Evolutionary conservation across 2,888 invertebrate genomes (phyloP), one percentile per base, ranked within the genome.

Genomic region (Epistrophe grossulariae): DNA sequence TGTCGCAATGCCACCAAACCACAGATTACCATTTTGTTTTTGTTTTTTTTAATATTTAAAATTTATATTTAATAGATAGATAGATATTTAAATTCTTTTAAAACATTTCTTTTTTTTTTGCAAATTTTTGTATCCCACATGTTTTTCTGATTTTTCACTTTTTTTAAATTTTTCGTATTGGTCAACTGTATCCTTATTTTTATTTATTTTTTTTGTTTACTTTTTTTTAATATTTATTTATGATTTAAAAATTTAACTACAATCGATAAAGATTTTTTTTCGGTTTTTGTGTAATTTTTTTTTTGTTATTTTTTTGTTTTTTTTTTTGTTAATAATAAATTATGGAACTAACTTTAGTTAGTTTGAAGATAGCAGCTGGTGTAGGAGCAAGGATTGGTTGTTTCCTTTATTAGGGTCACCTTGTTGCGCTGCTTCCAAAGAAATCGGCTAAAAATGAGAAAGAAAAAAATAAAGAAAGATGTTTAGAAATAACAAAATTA

Each of bases 341-440:
- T 88, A 84, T 82, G 60, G 64, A 80, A 83, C 88, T 84, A 84
- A 87, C 80, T 17, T 38, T 68, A 57, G 78, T 80, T 79, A 88
- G 71, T 70, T 50, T 40, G 38, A 62, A 62, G 79, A 79, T 79
- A 84, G 76, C 79, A 79, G 88, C 79, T 87, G 87, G 71, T 79
- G 72, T 88, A 84, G 88, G 79, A 84, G 60, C 78, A 82, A 64
- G 72, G 73, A 74, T 71, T 74, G 40, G 60, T 57, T 82, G 70
- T 52, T 59, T 84, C 80, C 48, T 93, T 95, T 90, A 90, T 92
- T 93, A 93, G 91, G 95, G 95, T 96, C 96, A 94, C 95, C 95
- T 94, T 94, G 95, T 93, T 94, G 95, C 91, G 94, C 95, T 93
- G 96, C 95, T 94, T 95, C 96, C 94, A 94, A 95, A 94, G 94